phyloP scores from a whole-genome alignment of 2,797 vertebrate species.

The Avahi laniger region DNA sequence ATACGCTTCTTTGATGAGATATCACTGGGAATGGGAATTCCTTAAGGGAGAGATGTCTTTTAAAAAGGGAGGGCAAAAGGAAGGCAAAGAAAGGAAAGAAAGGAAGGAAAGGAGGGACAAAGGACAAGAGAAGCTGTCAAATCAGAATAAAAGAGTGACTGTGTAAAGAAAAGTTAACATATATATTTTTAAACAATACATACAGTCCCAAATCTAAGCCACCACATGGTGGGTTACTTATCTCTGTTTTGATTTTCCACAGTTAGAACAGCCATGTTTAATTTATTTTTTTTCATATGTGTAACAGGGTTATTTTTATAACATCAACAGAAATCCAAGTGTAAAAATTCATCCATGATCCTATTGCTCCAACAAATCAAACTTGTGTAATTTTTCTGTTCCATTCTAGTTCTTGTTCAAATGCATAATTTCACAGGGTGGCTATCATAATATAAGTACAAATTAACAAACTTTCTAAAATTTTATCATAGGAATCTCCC shows the following conservation, averaged over 20 bases:
- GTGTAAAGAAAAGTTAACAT: constrained; percentile 23
- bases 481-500: background rate
- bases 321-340: constrained; percentile 14
- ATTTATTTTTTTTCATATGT: constrained; percentile 47
- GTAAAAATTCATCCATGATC: background rate
- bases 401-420: background rate
- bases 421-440: background rate
- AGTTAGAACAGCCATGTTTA: constrained; percentile 9
- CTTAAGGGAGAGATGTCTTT: constrained; percentile 74
- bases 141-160: constrained; percentile 38
- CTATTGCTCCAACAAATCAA: background rate
- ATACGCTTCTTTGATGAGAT: constrained; percentile 71
- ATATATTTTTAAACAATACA: constrained; percentile 4
- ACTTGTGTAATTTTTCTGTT: background rate
- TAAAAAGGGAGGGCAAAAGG: constrained; percentile 59
- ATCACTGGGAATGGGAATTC: constrained; percentile 58
- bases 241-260: constrained; percentile 37
- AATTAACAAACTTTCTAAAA: background rate
- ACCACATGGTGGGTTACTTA: background rate
- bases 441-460: background rate
- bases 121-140: constrained; percentile 20
- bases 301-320: background rate
- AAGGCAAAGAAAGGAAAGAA: constrained; percentile 59
- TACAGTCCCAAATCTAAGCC: background rate
- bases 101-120: constrained; percentile 28